Percentiles rank a stretch among this genome's conserved stretches.
Conservation (phyloP, 2,888 invertebrate species). For the Rhingia rostrata region DNA sequence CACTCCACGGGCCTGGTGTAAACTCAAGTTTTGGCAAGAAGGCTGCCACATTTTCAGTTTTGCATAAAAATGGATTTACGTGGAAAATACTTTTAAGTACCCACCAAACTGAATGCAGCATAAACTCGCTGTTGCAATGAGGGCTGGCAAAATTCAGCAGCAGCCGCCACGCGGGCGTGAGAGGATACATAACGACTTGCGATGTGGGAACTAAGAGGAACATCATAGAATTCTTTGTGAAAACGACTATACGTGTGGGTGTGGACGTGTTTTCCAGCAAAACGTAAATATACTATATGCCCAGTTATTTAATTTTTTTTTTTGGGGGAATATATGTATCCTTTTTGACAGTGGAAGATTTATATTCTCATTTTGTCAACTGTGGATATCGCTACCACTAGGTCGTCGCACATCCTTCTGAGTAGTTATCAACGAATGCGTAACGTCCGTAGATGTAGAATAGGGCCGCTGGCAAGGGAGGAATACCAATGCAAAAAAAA, state of each 20-base stretch:
- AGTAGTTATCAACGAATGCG: conserved; percentile 37
- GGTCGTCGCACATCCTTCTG: conserved; percentile 29
- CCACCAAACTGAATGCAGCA: conserved; percentile 31
- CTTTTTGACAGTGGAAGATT: conserved; percentile 42
- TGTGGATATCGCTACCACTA: conserved; percentile 25
- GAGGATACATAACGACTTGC: conserved; percentile 32
- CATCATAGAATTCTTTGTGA: neutral
- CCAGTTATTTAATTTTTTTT: conserved; percentile 39
- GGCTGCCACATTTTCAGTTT: conserved; percentile 42
- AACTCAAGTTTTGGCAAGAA: conserved; percentile 2
- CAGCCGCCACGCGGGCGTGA: conserved; percentile 12
- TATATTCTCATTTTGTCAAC: conserved; percentile 53
- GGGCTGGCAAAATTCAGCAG: conserved; percentile 23
- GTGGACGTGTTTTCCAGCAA: conserved; percentile 1
- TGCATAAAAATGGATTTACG: conserved; percentile 61
- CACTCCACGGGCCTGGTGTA: conserved; percentile 2
- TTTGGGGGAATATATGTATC: neutral
- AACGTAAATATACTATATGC: conserved; percentile 21
- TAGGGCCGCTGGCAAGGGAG: neutral
- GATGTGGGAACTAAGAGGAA: neutral
- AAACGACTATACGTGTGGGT: neutral
- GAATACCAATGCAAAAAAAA: neutral
- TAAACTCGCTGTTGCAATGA: conserved; percentile 11
- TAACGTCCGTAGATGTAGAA: neutral
- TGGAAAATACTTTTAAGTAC: conserved; percentile 54